Evolutionary conservation across 1,140 invertebrate species (phyloP).

Genomic region (Drosophila pallidifrons): DNA sequence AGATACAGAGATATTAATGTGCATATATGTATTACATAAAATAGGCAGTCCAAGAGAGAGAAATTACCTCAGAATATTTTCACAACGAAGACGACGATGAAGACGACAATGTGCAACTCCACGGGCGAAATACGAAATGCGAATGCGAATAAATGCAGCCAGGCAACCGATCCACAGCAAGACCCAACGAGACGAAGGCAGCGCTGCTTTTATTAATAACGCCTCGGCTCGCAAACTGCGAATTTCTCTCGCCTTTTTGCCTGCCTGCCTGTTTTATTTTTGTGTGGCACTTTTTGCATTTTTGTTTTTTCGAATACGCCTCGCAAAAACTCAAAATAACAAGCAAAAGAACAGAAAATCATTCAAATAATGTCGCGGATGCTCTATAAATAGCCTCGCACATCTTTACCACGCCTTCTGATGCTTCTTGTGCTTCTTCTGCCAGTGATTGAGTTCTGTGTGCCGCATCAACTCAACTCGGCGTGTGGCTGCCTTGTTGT

Average conservation of each 20-base stretch:
- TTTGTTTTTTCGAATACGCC: slow-evolving; percentile 53
- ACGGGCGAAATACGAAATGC: slow-evolving; percentile 64
- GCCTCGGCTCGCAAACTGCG: slow-evolving; percentile 20
- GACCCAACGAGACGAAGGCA: slow-evolving; percentile 48
- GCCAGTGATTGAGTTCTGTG: slow-evolving; percentile 43
- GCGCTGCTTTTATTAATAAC: slow-evolving; percentile 83
- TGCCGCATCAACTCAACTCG: slow-evolving; percentile 38
- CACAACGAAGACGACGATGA: slow-evolving; percentile 23
- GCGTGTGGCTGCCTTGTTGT: slow-evolving; percentile 38
- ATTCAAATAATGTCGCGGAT: slow-evolving; percentile 64
- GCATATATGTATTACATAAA: slow-evolving; percentile 70
- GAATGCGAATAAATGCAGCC: slow-evolving; percentile 67
- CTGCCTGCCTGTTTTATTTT: slow-evolving; percentile 40
- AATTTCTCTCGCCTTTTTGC: slow-evolving; percentile 28
- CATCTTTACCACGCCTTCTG: slow-evolving; percentile 37
- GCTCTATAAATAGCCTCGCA: slow-evolving; percentile 65
- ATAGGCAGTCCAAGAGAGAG: slow-evolving; percentile 1
- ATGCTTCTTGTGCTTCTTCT: slow-evolving; percentile 30
- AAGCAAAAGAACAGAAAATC: slow-evolving; percentile 11
- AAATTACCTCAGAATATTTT: slow-evolving; percentile 53
- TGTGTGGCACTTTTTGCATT: slow-evolving; percentile 59
- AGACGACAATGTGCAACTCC: slow-evolving; percentile 72
- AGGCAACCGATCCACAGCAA: slow-evolving; percentile 52
- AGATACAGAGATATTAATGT: slow-evolving; percentile 20
- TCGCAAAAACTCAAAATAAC: slow-evolving; percentile 38